Evolutionary conservation across 2,113 vertebrate genomes (phyloP).

Genomic region (Cichladusa arquata): DNA sequence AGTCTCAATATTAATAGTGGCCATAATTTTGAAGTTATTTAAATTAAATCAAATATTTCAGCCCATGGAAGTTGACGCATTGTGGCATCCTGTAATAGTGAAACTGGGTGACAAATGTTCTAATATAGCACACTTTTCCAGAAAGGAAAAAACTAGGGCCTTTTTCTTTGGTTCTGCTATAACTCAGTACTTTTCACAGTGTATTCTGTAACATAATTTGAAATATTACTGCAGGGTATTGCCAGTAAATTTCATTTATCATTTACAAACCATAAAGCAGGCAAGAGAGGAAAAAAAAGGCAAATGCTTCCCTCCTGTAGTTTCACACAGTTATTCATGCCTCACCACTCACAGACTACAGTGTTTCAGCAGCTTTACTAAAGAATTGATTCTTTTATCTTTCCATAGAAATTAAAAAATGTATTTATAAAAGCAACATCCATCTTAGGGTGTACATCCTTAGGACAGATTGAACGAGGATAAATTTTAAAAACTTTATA

Average conservation of each 20-base stretch:
- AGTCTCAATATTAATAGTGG: background rate
- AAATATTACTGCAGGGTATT: constrained; percentile 12
- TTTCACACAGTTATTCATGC: background rate
- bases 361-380: constrained; percentile 1
- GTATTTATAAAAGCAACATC: background rate
- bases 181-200: background rate
- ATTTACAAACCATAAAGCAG: constrained; percentile 50
- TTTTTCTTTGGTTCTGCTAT: background rate
- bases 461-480: background rate
- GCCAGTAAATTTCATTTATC: constrained; percentile 47
- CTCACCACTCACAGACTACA: constrained; percentile 14
- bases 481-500: background rate
- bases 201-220: constrained; percentile 14
- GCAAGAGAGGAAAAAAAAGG: background rate
- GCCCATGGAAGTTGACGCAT: background rate
- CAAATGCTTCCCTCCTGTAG: background rate
- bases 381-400: background rate
- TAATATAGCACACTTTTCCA: background rate
- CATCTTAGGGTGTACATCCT: background rate
- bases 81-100: background rate
- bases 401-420: constrained; percentile 11
- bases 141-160: background rate
- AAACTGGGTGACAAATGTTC: background rate
- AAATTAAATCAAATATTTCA: background rate
- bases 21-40: background rate